Percentiles rank a stretch among this genome's conserved stretches.
Conservation (phyloP, 2,113 vertebrate genomes). For the Oncorhynchus nerka region DNA sequence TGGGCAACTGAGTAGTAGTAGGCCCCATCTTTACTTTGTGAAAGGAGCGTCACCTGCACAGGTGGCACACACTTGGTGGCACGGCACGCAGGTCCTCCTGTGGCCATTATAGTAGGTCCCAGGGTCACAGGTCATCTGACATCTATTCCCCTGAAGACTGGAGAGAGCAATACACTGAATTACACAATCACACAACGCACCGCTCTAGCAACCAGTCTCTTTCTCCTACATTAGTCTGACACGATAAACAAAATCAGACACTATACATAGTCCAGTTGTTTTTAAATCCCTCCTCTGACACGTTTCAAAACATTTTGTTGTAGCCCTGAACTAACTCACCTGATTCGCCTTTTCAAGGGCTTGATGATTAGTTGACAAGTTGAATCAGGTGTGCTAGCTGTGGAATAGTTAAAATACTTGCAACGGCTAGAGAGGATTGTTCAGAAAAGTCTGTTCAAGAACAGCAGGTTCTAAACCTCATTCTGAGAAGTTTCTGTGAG, state of each 20-base stretch:
- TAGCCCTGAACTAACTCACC: neutral
- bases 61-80: slow-evolving; percentile 88
- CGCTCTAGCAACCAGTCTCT: neutral
- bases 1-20: neutral
- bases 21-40: neutral
- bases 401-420: too few relatives aligned
- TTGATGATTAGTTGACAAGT: too few relatives aligned
- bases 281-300: too few relatives aligned
- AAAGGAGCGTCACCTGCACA: slow-evolving; percentile 85
- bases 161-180: slow-evolving; percentile 12
- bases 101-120: slow-evolving; percentile 89
- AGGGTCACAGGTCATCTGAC: slow-evolving; percentile 84
- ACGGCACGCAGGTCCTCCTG: slow-evolving; percentile 84
- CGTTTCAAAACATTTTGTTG: neutral
- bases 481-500: slow-evolving; percentile 46
- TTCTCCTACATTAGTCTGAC: neutral
- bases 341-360: too few relatives aligned
- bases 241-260: too few relatives aligned
- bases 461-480: slow-evolving; percentile 35
- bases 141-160: slow-evolving; percentile 88
- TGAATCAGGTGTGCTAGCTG: too few relatives aligned
- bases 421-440: neutral
- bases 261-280: too few relatives aligned
- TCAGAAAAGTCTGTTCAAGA: slow-evolving; percentile 19
- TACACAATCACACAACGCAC: neutral